Percentiles rank a stretch among this genome's conserved stretches.
phyloP scores from a whole-genome alignment of 1,140 invertebrate species.

The Drosophila yakuba region DNA sequence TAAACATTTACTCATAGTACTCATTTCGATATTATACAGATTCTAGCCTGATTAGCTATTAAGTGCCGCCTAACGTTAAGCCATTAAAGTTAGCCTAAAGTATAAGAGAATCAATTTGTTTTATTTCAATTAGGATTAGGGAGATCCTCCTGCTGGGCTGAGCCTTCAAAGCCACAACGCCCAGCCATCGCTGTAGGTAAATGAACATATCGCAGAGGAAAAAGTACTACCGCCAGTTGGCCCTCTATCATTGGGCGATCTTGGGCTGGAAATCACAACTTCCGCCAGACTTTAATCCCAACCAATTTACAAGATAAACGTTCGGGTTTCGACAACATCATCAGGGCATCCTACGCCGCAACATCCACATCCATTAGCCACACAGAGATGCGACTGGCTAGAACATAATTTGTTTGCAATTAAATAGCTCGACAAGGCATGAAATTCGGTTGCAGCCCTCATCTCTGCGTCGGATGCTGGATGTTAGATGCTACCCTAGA shows the following conservation, averaged over 20 bases:
- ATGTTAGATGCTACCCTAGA: too few relatives aligned
- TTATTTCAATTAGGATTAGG: slow-evolving; percentile 9
- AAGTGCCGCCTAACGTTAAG: slow-evolving; percentile 37
- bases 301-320: slow-evolving; percentile 82
- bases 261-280: slow-evolving; percentile 70
- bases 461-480: slow-evolving; percentile 14
- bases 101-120: slow-evolving; percentile 5
- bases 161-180: slow-evolving; percentile 61
- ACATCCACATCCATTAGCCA: slow-evolving; percentile 73
- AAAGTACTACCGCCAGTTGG: slow-evolving; percentile 25
- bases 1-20: not conserved
- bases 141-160: slow-evolving; percentile 34
- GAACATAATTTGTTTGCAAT: slow-evolving; percentile 83
- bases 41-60: slow-evolving; percentile 61
- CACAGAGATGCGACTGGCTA: slow-evolving; percentile 65
- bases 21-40: slow-evolving; percentile 44
- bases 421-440: slow-evolving; percentile 82
- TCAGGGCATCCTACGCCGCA: slow-evolving; percentile 53
- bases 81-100: slow-evolving; percentile 20
- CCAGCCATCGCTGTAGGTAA: slow-evolving; percentile 71
- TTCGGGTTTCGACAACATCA: slow-evolving; percentile 81
- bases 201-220: slow-evolving; percentile 59
- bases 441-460: slow-evolving; percentile 79
- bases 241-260: slow-evolving; percentile 64
- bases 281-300: slow-evolving; percentile 81